Percentiles rank a stretch among this genome's conserved stretches.
Evolutionary conservation across 1,140 invertebrate species (phyloP).

Genomic region (Bombus sylvicola): DNA sequence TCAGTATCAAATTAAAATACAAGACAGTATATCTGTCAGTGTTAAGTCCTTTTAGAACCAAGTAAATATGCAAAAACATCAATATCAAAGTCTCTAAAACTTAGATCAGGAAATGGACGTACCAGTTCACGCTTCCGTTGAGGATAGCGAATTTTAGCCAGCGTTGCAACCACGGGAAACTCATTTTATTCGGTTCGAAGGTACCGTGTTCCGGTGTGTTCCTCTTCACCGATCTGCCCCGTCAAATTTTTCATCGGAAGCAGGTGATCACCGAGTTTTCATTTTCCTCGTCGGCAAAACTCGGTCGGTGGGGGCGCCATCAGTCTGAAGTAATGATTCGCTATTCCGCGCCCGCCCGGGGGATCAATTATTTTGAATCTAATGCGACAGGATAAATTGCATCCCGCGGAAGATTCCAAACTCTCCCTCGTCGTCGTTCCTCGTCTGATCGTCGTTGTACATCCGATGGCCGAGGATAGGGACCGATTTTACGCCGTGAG

Average conservation of each 20-base stretch:
- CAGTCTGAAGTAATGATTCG: slow-evolving; percentile 72
- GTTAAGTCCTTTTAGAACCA: too few relatives aligned
- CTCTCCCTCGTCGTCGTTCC: neutral
- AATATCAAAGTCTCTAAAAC: neutral
- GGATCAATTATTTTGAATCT: slow-evolving; percentile 78
- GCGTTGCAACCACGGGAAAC: slow-evolving; percentile 34
- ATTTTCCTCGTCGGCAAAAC: slow-evolving; percentile 64
- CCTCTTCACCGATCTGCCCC: neutral
- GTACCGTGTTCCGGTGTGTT: neutral
- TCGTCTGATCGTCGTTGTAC: neutral
- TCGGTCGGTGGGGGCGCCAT: slow-evolving; percentile 55
- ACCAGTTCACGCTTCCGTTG: neutral
- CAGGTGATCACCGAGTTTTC: slow-evolving; percentile 73
- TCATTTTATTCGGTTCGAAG: slow-evolving; percentile 36
- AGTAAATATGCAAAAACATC: neutral
- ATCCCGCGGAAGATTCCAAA: slow-evolving; percentile 51
- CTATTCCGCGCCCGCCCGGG: slow-evolving; percentile 66
- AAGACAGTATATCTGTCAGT: too few relatives aligned
- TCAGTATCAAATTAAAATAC: neutral
- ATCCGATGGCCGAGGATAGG: slow-evolving; percentile 7
- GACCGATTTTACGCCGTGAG: slow-evolving; percentile 60
- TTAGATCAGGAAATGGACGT: neutral
- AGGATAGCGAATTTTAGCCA: slow-evolving; percentile 29
- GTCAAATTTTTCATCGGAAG: slow-evolving; percentile 68
- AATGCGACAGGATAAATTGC: slow-evolving; percentile 74